Conservation (phyloP, 2,888 invertebrate genomes). For the Eumacrocentrus americanus region DNA sequence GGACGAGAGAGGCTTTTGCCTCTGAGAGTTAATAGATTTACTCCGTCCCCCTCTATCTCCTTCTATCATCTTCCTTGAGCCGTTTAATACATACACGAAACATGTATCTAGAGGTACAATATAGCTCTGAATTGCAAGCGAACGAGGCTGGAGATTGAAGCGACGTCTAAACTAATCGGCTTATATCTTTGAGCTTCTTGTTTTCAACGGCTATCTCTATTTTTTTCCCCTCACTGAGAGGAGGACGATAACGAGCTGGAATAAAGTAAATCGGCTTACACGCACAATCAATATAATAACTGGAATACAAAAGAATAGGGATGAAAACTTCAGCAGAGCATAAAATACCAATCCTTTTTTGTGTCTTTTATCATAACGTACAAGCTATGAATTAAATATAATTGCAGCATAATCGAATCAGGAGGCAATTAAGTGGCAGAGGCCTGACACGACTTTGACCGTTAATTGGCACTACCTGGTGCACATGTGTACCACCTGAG, state of each 20-base stretch:
- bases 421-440: not conserved
- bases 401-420: not conserved
- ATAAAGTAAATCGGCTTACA: too few relatives aligned
- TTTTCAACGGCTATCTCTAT: not conserved
- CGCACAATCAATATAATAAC: too few relatives aligned
- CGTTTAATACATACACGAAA: too few relatives aligned
- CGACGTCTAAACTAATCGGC: not conserved
- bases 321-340: too few relatives aligned
- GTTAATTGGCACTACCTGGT: slow-evolving; percentile 4
- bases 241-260: not conserved
- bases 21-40: not conserved
- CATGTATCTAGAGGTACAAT: too few relatives aligned
- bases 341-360: too few relatives aligned
- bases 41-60: too few relatives aligned
- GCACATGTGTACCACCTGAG: not conserved
- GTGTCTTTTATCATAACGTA: too few relatives aligned
- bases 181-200: not conserved
- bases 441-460: slow-evolving; percentile 9
- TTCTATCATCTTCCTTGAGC: not conserved
- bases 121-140: not conserved
- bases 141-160: not conserved
- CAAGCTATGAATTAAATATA: too few relatives aligned
- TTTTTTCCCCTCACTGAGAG: not conserved
- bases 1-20: slow-evolving; percentile 4
- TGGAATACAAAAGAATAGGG: too few relatives aligned